Evolutionary conservation across 2,888 invertebrate species (phyloP), one percentile per base, ranked within the genome.

Genomic region (Thymelicus acteon): DNA sequence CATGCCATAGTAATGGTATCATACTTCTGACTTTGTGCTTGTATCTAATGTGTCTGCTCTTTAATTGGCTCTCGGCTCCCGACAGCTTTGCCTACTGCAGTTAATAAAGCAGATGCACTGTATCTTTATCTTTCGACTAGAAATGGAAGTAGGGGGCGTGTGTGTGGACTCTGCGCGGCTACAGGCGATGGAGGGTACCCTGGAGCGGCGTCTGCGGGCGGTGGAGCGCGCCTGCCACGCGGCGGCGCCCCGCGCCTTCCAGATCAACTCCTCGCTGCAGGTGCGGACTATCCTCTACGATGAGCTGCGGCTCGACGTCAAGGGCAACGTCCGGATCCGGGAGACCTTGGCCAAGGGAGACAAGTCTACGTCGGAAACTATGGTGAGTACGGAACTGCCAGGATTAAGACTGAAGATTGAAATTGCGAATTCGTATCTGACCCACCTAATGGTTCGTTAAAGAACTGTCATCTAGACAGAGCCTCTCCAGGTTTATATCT

Each of bases 311-410:
- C 82, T 94, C 13, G 93, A 94, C 74, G 74, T 80, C 10, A 85
- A 85, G 72, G 81, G 82, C 72, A 87, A 89, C 63, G 78, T 94
- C 10, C 85, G 80, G 72, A 85, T 94, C 31, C 83, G 82, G 71
- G 89, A 87, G 76, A 94, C 94, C 0, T 44, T 85, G 7, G 68
- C 78, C 19, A 85, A 81, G 64, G 90, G 91, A 1, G 89, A 84
- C 0, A 94, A 92, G 75, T 93, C 94, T 39, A 94, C 94, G 0
- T 91, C 91, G 0, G 94, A 94, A 75, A 76, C 85, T 52, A 89
- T 89, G 88, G 94, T 94, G 60, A 75, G 62, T 67, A 15, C 54
- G 8, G 52, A 19, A 52, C 7, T 13, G 52, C 7, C 15, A n/a
- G n/a, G 13, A 24, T 54, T 10, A 39, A 6, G 3, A 7, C 2